A percentile compares a stretch with the other conserved stretches of the same genome.
Conservation (phyloP, 2,888 invertebrate species). For the Noctua janthina region DNA sequence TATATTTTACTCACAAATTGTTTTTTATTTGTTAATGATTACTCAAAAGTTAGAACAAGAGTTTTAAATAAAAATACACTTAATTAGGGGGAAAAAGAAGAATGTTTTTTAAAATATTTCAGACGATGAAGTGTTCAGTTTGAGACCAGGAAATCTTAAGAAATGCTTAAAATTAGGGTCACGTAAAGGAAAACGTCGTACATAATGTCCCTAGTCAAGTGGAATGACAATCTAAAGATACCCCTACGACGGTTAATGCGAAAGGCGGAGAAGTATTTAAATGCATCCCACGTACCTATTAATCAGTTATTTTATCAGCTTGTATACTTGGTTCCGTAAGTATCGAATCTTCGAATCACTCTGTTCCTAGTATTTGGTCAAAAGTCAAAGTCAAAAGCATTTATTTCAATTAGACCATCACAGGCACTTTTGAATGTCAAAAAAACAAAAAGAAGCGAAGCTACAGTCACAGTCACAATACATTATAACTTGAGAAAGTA, state of each 20-base stretch:
- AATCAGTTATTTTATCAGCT: constrained; percentile 35
- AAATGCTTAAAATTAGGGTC: constrained; percentile 54
- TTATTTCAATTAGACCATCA: no score
- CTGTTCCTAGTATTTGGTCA: neutral
- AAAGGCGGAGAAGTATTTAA: constrained; percentile 25
- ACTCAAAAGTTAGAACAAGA: neutral
- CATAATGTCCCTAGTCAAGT: constrained; percentile 45
- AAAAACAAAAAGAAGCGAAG: no score
- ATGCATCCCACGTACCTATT: constrained; percentile 43
- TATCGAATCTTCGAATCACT: neutral
- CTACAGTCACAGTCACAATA: no score
- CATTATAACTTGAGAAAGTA: no score
- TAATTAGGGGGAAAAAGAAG: neutral
- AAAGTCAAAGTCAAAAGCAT: no score
- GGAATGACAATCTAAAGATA: constrained; percentile 45
- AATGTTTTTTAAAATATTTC: neutral
- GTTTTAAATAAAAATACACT: neutral
- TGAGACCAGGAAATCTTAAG: constrained; percentile 20
- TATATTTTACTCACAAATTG: neutral
- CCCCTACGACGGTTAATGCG: constrained; percentile 16
- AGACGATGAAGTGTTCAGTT: neutral
- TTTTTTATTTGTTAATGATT: neutral
- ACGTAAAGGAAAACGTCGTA: constrained; percentile 56
- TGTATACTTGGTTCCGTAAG: constrained; percentile 9
- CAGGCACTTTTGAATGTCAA: no score